A percentile compares a stretch with the other conserved stretches of the same genome.
Evolutionary conservation across 2,797 vertebrate species (phyloP).

Genomic region (Apogon hyalosoma): DNA sequence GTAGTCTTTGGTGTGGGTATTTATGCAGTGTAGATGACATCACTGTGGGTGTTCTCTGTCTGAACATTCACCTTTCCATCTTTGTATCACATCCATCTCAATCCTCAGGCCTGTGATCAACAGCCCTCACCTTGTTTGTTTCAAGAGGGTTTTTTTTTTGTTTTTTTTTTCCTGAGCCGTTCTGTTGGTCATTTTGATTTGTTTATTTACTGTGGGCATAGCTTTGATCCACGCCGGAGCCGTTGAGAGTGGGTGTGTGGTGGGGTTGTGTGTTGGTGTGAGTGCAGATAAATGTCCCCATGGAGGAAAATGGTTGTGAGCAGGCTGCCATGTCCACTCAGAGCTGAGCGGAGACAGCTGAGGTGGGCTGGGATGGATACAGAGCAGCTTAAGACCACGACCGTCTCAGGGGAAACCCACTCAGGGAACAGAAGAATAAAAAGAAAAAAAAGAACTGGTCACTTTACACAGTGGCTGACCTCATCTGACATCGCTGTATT

Average conservation of each 20-base stretch:
- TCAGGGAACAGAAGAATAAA: not conserved
- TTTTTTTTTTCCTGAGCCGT: conserved; percentile 47
- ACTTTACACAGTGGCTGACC: conserved; percentile 31
- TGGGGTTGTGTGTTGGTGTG: conserved; percentile 11
- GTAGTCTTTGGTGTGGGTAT: conserved; percentile 19
- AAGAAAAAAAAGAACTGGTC: not conserved
- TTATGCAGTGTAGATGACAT: conserved; percentile 37
- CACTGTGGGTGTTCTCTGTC: conserved; percentile 30
- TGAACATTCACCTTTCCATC: conserved; percentile 61
- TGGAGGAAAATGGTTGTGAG: conserved; percentile 67
- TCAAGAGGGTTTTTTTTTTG: conserved; percentile 52
- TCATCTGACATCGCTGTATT: conserved; percentile 26
- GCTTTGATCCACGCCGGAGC: conserved; percentile 70
- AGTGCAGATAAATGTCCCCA: conserved; percentile 39
- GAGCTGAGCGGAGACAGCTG: conserved; percentile 69
- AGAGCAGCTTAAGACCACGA: conserved; percentile 54
- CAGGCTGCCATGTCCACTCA: conserved; percentile 71
- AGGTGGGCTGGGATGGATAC: conserved; percentile 57
- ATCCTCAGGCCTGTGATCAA: conserved; percentile 59
- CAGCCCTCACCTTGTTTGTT: conserved; percentile 67
- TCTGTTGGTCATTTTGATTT: conserved; percentile 80
- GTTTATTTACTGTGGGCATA: conserved; percentile 76
- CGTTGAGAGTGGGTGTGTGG: conserved; percentile 24
- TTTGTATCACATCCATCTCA: conserved; percentile 19
- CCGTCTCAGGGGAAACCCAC: conserved; percentile 51